A percentile compares a stretch with the other conserved stretches of the same genome.
phyloP scores from a whole-genome alignment of 92 coral and sea anemone genomes.

The Metridium senile region DNA sequence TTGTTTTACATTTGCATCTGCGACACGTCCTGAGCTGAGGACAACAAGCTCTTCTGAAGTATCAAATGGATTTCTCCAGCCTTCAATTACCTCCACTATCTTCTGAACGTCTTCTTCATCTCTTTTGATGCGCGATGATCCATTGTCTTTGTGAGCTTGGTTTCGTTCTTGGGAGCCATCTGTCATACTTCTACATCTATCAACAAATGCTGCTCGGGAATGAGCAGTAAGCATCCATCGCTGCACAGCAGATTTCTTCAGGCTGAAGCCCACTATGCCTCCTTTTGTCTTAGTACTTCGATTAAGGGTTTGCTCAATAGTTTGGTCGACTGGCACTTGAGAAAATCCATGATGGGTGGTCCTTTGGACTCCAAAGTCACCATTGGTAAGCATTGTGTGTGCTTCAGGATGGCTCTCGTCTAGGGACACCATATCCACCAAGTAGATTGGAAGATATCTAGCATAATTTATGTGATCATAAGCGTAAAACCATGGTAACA shows the following conservation, averaged over 20 bases:
- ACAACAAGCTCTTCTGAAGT: conserved; percentile 53
- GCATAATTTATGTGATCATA: conserved; percentile 64
- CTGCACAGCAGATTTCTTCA: conserved; percentile 58
- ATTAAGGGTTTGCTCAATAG: conserved; percentile 62
- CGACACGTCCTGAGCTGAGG: conserved; percentile 59
- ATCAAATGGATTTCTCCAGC: conserved; percentile 71
- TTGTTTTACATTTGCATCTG: conserved; percentile 27
- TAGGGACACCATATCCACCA: conserved; percentile 42
- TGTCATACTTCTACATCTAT: conserved; percentile 48
- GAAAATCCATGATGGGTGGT: conserved; percentile 43
- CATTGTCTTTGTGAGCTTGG: conserved; percentile 55
- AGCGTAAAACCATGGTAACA: conserved; percentile 59
- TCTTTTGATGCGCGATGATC: conserved; percentile 42
- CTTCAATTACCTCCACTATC: conserved; percentile 46
- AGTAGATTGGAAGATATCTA: conserved; percentile 50
- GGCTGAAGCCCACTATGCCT: conserved; percentile 64
- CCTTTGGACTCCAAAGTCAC: conserved; percentile 60
- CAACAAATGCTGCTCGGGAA: conserved; percentile 55
- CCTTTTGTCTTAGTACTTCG: conserved; percentile 60
- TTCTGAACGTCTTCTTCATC: conserved; percentile 67
- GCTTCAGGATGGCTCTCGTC: conserved; percentile 68
- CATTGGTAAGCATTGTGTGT: conserved; percentile 42
- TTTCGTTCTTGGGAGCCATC: conserved; percentile 10
- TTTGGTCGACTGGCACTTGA: conserved; percentile 55
- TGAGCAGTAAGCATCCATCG: conserved; percentile 68